Evolutionary conservation across 2,113 vertebrate genomes (phyloP).

Genomic region (Ptilonorhynchus violaceus): DNA sequence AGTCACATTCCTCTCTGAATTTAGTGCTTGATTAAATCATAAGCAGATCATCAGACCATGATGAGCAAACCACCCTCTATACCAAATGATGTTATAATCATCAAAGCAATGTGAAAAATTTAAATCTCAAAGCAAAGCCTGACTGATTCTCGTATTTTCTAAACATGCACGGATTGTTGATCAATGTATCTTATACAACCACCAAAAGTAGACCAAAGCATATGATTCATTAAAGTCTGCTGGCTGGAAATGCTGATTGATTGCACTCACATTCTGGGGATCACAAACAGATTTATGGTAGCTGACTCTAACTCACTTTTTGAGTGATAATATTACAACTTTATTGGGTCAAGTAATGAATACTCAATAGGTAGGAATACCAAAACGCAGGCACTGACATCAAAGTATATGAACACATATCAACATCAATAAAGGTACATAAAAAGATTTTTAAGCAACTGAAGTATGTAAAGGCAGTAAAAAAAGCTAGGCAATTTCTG

Average conservation of each 20-base stretch:
- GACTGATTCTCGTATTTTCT: neutral
- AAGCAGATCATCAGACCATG: neutral
- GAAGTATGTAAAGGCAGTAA: neutral
- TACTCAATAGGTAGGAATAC: neutral
- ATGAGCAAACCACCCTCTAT: neutral
- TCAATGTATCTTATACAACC: neutral
- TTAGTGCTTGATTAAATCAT: slow-evolving; percentile 8
- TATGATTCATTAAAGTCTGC: neutral
- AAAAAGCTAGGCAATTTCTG: neutral
- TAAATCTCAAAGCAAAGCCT: neutral
- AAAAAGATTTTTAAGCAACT: neutral
- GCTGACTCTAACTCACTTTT: neutral
- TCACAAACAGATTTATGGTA: neutral
- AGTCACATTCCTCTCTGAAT: slow-evolving; percentile 1
- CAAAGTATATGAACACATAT: neutral
- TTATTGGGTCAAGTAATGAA: neutral
- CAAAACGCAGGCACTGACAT: neutral
- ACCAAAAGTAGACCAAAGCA: neutral
- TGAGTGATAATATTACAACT: neutral
- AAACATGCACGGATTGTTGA: neutral
- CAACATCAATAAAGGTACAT: neutral
- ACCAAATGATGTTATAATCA: slow-evolving; percentile 4
- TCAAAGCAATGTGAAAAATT: neutral
- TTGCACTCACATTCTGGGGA: neutral
- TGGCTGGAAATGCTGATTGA: neutral